Evolutionary conservation across 1,140 invertebrate genomes (phyloP).

Genomic region (Drosophila parvula): DNA sequence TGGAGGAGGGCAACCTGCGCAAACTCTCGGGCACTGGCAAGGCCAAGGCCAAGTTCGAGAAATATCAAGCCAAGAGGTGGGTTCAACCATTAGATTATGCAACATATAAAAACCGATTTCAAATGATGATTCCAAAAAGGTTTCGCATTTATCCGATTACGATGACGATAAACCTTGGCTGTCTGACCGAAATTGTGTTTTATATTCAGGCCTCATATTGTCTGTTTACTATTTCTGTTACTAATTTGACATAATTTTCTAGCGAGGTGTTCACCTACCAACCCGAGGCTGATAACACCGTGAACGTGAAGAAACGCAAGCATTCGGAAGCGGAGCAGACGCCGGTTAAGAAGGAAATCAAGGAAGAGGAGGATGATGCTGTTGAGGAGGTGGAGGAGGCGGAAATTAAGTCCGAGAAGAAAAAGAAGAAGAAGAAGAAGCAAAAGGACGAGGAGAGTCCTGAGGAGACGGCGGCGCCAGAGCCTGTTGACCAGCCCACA

Average conservation of each 20-base stretch:
- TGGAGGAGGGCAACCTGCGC: conserved; percentile 94
- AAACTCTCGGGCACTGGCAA: conserved; percentile 95
- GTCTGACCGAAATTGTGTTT: conserved; percentile 67
- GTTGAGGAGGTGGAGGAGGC: conserved; percentile 61
- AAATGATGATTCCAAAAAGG: conserved; percentile 75
- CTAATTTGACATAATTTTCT: conserved; percentile 11
- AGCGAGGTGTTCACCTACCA: conserved; percentile 89
- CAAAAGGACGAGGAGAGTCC: conserved; percentile 70
- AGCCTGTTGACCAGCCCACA: conserved; percentile 40
- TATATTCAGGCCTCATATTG: background rate
- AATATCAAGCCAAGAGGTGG: conserved; percentile 93
- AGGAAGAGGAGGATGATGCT: conserved; percentile 48
- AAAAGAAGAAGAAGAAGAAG: conserved; percentile 85
- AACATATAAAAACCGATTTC: conserved; percentile 11
- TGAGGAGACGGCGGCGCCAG: conserved; percentile 33
- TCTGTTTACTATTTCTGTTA: conserved; percentile 6
- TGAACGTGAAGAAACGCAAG: conserved; percentile 85
- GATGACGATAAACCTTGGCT: conserved; percentile 82
- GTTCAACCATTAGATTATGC: conserved; percentile 29
- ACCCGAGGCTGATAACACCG: conserved; percentile 86
- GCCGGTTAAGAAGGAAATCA: conserved; percentile 73
- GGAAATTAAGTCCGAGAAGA: conserved; percentile 72
- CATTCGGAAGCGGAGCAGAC: conserved; percentile 83
- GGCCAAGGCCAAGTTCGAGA: conserved; percentile 94
- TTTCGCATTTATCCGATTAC: conserved; percentile 69